Evolutionary conservation across 2,797 vertebrate species (phyloP).

Genomic region (Pantherophis vulpinus): DNA sequence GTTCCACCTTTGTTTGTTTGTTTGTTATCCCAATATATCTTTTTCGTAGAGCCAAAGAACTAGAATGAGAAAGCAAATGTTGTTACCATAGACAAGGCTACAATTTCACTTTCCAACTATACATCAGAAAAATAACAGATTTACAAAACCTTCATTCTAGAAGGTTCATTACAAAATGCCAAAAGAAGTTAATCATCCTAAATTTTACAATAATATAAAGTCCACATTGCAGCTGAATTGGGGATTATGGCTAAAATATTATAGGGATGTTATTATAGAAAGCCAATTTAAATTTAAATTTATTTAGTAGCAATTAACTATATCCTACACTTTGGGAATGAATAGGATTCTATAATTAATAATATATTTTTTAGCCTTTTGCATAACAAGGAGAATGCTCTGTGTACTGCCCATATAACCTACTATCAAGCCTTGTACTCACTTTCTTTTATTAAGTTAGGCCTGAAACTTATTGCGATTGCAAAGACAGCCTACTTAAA

Average conservation of each 20-base stretch:
- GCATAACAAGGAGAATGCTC: not conserved
- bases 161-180: not conserved
- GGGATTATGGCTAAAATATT: not conserved
- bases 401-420: not conserved
- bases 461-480: not conserved
- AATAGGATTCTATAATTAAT: not conserved
- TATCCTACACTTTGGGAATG: not conserved
- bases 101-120: not conserved
- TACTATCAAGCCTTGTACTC: not conserved
- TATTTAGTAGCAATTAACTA: not conserved
- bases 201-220: not conserved
- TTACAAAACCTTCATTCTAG: not conserved
- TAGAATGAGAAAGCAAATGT: not conserved
- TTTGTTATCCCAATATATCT: not conserved
- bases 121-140: not conserved
- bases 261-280: not conserved
- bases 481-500: not conserved
- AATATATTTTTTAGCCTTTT: not conserved
- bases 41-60: not conserved
- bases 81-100: not conserved
- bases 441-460: not conserved
- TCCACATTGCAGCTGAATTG: not conserved
- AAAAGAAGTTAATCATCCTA: not conserved
- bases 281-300: not conserved
- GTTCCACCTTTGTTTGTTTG: not conserved